Evolutionary conservation across 2,113 vertebrate species (phyloP), one percentile per base, ranked within the genome.

Genomic region (Sceloporus undulatus): DNA sequence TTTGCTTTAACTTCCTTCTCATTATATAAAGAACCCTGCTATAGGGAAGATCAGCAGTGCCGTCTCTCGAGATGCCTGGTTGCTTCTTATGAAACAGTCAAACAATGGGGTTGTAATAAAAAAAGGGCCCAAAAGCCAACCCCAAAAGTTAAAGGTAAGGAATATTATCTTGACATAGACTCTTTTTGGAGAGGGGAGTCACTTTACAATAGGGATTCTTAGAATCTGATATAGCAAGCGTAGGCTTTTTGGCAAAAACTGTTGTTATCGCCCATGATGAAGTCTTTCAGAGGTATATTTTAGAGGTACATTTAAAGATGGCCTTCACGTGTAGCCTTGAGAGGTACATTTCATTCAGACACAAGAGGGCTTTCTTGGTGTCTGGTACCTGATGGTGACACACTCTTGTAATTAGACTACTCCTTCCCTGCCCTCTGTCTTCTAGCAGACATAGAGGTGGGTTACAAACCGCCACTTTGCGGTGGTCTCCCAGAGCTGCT

Each of bases 41-140:
- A 0, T 11, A 0, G 13, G 70, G 75, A 85, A 5, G 0, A 9
- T 18, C 0, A 70, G 2, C 4, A 29, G 48, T 4, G 2, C 91
- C 0, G 89, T 93, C 0, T 91, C 95, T n/a, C 79, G 85, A 10
- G 92, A 94, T 0, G 71, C 92, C 62, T 96, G 97, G 97, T 87
- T 94, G 91, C 89, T 95, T n/a, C 95, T 97, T 9, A 65, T 95
- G 56, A 91, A 88, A 68, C 92, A 96, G 84, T 95, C 94, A 0
- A 86, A 94, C 65, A 92, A 89, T 76, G 94, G 90, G 0, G 29
- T 82, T 75, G 94, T 94, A 0, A 23, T 85, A 85, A 95, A 89
- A 91, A 92, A 29, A 76, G 84, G 19, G 40, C 34, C 42, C 85
- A 87, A 90, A 79, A 85, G 71, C 59, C 91, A 90, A 86, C 76